Evolutionary conservation across 2,113 vertebrate species (phyloP).

Genomic region (Nothobranchius furzeri): DNA sequence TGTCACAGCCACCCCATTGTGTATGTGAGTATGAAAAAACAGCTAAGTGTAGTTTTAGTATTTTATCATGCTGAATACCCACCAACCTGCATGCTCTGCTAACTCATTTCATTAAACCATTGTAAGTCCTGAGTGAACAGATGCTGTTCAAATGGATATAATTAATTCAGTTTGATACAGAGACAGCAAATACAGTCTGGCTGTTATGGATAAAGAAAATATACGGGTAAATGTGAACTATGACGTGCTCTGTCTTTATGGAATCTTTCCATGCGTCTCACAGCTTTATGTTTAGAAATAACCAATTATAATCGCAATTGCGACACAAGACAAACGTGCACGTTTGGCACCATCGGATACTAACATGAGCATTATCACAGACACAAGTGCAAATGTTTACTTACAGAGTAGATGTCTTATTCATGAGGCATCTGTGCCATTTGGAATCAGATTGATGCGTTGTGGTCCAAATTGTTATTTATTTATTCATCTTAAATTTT

Average conservation of each 20-base stretch:
- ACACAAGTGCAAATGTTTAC: constrained; percentile 62
- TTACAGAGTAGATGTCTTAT: constrained; percentile 64
- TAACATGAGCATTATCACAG: constrained; percentile 62
- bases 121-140: no score
- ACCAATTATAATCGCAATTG: constrained; percentile 54
- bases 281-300: constrained; percentile 36
- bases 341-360: constrained; percentile 50
- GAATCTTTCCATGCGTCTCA: constrained; percentile 29
- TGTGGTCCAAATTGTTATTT: constrained; percentile 50
- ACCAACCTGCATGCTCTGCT: no score
- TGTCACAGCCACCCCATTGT: no score
- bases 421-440: constrained; percentile 70
- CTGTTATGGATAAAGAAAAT: constrained; percentile 20
- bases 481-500: constrained; percentile 62
- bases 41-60: no score
- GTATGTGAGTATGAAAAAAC: no score
- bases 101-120: no score
- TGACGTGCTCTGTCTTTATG: constrained; percentile 44
- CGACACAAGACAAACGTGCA: constrained; percentile 32
- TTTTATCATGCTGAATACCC: no score
- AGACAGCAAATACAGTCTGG: no score
- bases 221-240: constrained; percentile 36
- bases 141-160: no score
- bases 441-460: constrained; percentile 57
- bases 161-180: no score